Percentiles rank a stretch among this genome's conserved stretches.
Conservation (phyloP, 2,113 vertebrate genomes). For the Upupa epops region DNA sequence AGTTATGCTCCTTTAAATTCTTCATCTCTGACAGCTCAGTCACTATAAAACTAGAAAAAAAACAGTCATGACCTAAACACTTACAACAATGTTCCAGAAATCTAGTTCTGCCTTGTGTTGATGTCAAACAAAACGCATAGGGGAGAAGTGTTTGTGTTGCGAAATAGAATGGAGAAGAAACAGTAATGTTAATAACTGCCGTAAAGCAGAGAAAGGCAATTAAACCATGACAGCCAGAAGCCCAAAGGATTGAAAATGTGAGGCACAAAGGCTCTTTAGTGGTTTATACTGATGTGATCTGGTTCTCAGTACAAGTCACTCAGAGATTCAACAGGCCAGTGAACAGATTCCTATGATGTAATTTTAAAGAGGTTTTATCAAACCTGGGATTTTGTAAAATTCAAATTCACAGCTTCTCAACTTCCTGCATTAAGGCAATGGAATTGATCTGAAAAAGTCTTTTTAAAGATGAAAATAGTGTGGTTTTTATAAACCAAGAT, state of each 20-base stretch:
- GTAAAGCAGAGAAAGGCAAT: neutral
- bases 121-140: neutral
- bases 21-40: neutral
- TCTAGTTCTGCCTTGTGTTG: neutral
- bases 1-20: neutral
- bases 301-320: neutral
- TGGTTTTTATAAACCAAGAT: neutral
- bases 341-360: neutral
- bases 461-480: neutral
- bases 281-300: neutral
- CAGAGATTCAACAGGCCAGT: neutral
- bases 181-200: neutral
- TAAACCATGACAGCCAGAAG: neutral
- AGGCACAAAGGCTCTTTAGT: slow-evolving; percentile 10
- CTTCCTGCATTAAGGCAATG: neutral
- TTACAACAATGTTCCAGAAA: neutral
- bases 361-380: neutral
- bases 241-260: neutral
- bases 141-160: neutral
- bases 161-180: neutral
- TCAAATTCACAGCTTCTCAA: neutral
- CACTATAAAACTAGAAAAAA: neutral
- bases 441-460: neutral
- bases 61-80: neutral
- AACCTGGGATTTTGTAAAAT: neutral